Conservation (phyloP, 2,113 vertebrate species). For the Tychaedon coryphoeus region DNA sequence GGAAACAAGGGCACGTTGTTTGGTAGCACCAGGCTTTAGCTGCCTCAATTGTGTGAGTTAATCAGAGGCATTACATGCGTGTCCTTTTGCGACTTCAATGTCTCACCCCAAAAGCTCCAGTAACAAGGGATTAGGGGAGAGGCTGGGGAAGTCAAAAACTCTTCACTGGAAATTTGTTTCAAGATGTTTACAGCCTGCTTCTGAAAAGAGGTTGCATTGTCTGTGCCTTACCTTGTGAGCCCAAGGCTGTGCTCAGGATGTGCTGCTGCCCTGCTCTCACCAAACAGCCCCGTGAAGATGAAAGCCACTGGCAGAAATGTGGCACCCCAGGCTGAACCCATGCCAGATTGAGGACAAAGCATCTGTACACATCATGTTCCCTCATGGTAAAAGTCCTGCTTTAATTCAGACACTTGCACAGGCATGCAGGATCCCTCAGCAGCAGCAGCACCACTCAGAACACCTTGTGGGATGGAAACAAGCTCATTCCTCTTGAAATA, state of each 20-base stretch:
- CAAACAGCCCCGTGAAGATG: not conserved
- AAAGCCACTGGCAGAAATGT: not conserved
- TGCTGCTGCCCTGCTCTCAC: not conserved
- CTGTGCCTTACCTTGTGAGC: not conserved
- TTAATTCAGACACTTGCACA: not conserved
- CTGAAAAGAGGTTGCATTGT: not conserved
- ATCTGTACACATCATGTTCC: not conserved
- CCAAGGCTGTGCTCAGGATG: not conserved
- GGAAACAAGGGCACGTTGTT: conserved; percentile 38
- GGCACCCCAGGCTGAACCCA: not conserved
- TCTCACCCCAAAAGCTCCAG: conserved; percentile 21
- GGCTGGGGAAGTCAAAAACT: not conserved
- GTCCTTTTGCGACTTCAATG: not conserved
- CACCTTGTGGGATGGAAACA: not conserved
- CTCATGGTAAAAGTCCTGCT: not conserved
- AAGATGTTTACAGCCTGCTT: not conserved
- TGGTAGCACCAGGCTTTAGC: not conserved
- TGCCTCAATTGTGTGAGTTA: not conserved
- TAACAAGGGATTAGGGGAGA: conserved; percentile 32
- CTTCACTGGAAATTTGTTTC: not conserved
- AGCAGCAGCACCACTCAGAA: not conserved
- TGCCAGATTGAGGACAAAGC: not conserved
- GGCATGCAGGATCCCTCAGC: not conserved
- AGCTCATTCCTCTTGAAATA: not conserved
- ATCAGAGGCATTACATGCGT: not conserved